Evolutionary conservation across 2,113 vertebrate genomes (phyloP).

Genomic region (Machaerirhynchus nigripectus): DNA sequence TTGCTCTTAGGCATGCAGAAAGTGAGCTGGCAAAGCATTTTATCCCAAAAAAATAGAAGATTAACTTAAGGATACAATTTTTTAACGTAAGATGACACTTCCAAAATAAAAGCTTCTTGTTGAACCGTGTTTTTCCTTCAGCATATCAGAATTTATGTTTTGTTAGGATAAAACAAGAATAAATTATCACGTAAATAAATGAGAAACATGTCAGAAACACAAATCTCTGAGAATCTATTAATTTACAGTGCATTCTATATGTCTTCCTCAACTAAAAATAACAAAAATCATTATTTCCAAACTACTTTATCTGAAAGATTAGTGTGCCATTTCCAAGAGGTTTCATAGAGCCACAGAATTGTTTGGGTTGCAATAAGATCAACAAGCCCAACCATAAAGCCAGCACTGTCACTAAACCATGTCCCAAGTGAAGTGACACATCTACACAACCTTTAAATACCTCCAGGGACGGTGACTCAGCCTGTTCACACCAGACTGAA

Average conservation of each 20-base stretch:
- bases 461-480: neutral
- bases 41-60: neutral
- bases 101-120: neutral
- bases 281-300: neutral
- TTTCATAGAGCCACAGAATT: neutral
- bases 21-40: neutral
- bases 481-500: neutral
- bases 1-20: neutral
- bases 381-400: neutral
- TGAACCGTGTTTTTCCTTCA: neutral
- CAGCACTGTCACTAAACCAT: neutral
- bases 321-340: neutral
- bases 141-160: neutral
- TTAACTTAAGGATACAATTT: neutral
- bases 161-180: neutral
- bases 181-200: neutral
- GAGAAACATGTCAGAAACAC: neutral
- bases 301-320: neutral
- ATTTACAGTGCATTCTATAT: neutral
- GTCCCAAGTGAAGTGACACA: neutral
- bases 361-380: fast-evolving
- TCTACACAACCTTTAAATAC: neutral
- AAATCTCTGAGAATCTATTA: neutral
- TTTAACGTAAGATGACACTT: neutral
- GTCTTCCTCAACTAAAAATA: neutral